phyloP scores from a whole-genome alignment of 2,888 invertebrate genomes.

The Caradrina kadenii region DNA sequence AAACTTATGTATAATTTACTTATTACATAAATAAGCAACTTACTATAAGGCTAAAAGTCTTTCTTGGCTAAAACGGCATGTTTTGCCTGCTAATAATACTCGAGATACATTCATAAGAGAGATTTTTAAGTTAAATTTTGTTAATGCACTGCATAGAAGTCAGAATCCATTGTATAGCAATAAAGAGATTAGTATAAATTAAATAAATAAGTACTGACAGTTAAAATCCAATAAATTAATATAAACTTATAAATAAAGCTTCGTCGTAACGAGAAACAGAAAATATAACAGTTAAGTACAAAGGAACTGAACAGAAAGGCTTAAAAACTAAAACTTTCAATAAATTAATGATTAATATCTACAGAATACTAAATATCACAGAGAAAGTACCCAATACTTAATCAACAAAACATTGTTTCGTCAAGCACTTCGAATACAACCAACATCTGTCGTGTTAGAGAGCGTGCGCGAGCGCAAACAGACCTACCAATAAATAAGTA shows the following conservation, averaged over 20 bases:
- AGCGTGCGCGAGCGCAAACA: slow-evolving; percentile 74
- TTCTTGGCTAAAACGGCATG: slow-evolving; percentile 85
- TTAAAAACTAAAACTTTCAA: slow-evolving; percentile 83
- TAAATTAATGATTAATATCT: slow-evolving; percentile 88
- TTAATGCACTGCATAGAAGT: slow-evolving; percentile 71
- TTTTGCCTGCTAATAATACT: slow-evolving; percentile 82
- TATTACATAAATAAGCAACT: slow-evolving; percentile 84
- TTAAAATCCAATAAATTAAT: slow-evolving; percentile 71
- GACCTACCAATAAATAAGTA: slow-evolving; percentile 75
- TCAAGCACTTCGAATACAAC: slow-evolving; percentile 80
- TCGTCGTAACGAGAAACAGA: slow-evolving; percentile 67
- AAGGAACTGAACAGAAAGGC: slow-evolving; percentile 82
- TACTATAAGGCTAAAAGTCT: slow-evolving; percentile 85
- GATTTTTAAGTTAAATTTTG: slow-evolving; percentile 67
- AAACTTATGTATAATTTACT: slow-evolving; percentile 73
- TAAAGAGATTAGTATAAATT: slow-evolving; percentile 72
- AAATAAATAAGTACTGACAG: slow-evolving; percentile 74
- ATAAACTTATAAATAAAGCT: slow-evolving; percentile 64
- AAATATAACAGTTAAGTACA: slow-evolving; percentile 73
- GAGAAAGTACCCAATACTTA: slow-evolving; percentile 90
- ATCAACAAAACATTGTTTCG: slow-evolving; percentile 86
- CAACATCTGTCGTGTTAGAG: slow-evolving; percentile 75
- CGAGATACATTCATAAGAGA: slow-evolving; percentile 73
- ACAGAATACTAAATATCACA: slow-evolving; percentile 90
- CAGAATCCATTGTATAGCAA: slow-evolving; percentile 64